Evolutionary conservation across 2,797 vertebrate species (phyloP).

Genomic region (Xenentodon cancila): DNA sequence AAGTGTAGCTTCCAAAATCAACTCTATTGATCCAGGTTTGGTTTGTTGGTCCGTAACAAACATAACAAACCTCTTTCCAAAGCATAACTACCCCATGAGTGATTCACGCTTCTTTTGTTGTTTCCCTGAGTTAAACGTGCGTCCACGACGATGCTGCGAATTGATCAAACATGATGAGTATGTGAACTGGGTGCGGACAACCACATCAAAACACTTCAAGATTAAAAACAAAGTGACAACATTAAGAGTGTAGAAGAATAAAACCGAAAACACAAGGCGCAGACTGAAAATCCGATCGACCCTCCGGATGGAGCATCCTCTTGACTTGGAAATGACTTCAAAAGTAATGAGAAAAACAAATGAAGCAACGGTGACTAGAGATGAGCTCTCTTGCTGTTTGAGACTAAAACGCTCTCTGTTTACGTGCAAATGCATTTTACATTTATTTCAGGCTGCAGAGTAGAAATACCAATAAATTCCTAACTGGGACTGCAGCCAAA

Average conservation of each 20-base stretch:
- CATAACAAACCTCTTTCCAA: no score
- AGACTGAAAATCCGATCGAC: not conserved
- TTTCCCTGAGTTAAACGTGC: conserved; percentile 8
- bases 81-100: no score
- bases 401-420: conserved; percentile 22
- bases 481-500: conserved; percentile 50
- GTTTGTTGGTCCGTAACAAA: no score
- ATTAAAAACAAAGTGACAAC: conserved; percentile 55
- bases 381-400: conserved; percentile 23
- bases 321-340: no score
- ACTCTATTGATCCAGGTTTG: conserved; percentile 30
- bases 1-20: conserved; percentile 28
- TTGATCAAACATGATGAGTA: conserved; percentile 60
- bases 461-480: conserved; percentile 23
- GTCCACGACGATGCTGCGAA: conserved; percentile 1
- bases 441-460: conserved; percentile 54
- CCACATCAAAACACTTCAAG: conserved; percentile 52
- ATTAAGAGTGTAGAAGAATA: not conserved
- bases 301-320: no score
- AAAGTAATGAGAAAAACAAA: conserved; percentile 25
- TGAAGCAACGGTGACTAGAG: conserved; percentile 20
- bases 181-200: conserved; percentile 47
- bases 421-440: conserved; percentile 19
- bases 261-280: conserved; percentile 11
- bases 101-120: not conserved